Evolutionary conservation across 2,797 vertebrate genomes (phyloP), one percentile per base, ranked within the genome.

Genomic region (Eulemur coronatus): DNA sequence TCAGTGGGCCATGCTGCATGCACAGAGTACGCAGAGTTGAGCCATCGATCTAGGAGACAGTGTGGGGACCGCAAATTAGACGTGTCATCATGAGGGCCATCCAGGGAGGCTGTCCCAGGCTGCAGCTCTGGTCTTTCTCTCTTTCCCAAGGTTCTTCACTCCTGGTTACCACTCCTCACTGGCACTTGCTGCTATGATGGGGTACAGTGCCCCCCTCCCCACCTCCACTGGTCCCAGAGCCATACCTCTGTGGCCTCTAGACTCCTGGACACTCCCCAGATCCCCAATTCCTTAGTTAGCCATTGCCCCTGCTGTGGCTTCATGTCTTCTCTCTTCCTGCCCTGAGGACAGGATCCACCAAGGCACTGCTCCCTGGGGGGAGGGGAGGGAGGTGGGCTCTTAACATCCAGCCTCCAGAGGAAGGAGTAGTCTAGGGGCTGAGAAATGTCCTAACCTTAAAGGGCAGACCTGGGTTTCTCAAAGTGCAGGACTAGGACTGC

Each of bases 1-100:
- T 99, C 96, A 99, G 99, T 10, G 99, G 99, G 90, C 99, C 99
- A 57, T 99, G 99, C 98, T 99, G 99, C 99, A 99, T 99, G 98
- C 99, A 99, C 98, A 99, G 98, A n/a, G 99, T 99, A 57, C 99
- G 99, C 99, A 99, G 98, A 97, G 99, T 99, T 76, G 99, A 99
- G 98, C 99, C 99, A 26, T 99, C 99, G 0, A 99, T 99, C 99
- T 99, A 91, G 6, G 96, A 52, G 11, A 10, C 30, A 90, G 79
- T 81, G 20, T 0, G 0, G n/a, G 65, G 33, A 7, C 0, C 4
- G 15, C n/a, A 43, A 1, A 11, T 91, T 2, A 96, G 92, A 38
- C 0, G 5, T 0, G 1, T 18, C 0, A 28, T 2, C 15, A 0
- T 0, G 3, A 30, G 46, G 46, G 35, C 50, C 43, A 7, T 24